phyloP scores from a whole-genome alignment of 2,113 vertebrate species.

The Ginglymostoma cirratum region DNA sequence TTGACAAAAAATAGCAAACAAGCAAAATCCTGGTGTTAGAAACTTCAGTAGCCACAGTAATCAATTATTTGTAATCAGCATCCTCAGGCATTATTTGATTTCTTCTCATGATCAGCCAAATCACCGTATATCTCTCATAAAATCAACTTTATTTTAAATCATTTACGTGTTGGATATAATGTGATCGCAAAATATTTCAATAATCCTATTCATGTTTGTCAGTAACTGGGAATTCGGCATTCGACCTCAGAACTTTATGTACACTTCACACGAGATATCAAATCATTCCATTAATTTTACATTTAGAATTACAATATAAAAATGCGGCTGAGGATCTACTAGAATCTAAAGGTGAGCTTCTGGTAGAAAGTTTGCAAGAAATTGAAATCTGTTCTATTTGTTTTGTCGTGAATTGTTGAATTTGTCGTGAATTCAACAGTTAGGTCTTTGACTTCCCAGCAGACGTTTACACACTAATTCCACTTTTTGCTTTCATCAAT shows the following conservation, averaged over 20 bases:
- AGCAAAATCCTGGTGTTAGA: not conserved
- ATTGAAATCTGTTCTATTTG: not conserved
- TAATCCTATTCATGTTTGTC: not conserved
- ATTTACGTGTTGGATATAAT: not conserved
- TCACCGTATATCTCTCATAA: too few relatives aligned
- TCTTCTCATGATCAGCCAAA: not conserved
- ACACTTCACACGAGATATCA: not conserved
- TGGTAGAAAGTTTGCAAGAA: not conserved
- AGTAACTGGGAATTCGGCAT: not conserved
- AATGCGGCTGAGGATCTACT: not conserved
- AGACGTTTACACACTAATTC: too few relatives aligned
- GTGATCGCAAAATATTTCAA: not conserved
- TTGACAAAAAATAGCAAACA: not conserved
- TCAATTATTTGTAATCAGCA: not conserved
- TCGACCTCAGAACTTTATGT: not conserved
- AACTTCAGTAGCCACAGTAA: not conserved
- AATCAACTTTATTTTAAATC: not conserved
- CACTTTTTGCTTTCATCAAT: not conserved
- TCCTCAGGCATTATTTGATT: not conserved
- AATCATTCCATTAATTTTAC: not conserved
- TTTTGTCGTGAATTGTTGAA: not conserved
- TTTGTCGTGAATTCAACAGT: not conserved
- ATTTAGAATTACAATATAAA: not conserved
- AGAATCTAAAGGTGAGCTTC: not conserved
- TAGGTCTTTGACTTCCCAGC: not conserved